Percentiles rank a stretch among this genome's conserved stretches.
Conservation (phyloP, 2,113 vertebrate genomes). For the Macrotus californicus region DNA sequence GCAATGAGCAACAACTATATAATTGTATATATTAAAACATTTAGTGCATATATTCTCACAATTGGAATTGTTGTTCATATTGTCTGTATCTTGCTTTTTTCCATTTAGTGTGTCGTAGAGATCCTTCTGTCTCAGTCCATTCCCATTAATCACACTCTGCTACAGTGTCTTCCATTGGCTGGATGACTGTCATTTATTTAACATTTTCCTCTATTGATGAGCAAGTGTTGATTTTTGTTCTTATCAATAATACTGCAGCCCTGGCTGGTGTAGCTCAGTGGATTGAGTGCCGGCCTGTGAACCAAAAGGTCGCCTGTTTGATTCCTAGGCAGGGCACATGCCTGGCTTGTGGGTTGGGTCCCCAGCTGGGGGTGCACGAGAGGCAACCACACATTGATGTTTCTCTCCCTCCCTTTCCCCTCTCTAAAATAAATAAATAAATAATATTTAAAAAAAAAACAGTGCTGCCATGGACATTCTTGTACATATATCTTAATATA, state of each 20-base stretch:
- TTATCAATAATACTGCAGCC: not conserved
- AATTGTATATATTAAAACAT: not conserved
- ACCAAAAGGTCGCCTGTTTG: no score
- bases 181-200: not conserved
- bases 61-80: not conserved
- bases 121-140: not conserved
- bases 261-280: no score
- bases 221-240: not conserved
- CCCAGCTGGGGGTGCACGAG: no score
- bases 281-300: no score
- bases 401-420: no score
- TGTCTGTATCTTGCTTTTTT: not conserved
- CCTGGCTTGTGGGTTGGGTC: no score
- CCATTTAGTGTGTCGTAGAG: not conserved
- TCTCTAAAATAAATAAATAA: no score
- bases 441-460: no score
- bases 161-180: not conserved
- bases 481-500: not conserved
- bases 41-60: not conserved
- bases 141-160: not conserved
- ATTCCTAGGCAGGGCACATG: no score
- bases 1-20: not conserved
- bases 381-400: no score
- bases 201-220: not conserved
- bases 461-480: not conserved